Conservation (phyloP, 2,113 vertebrate species). For the Callithrix jacchus region DNA sequence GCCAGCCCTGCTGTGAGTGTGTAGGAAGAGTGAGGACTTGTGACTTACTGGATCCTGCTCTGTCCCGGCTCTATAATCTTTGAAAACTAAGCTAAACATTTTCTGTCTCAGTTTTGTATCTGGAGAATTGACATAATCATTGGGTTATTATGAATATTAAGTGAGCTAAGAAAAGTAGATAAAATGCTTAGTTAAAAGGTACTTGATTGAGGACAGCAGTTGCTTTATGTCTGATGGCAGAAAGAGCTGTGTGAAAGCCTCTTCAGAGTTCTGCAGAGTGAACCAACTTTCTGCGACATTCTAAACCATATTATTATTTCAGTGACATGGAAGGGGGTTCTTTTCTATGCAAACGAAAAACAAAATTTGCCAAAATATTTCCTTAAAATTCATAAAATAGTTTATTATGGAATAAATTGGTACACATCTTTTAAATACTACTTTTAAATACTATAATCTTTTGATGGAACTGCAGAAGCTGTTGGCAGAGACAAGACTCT, state of each 20-base stretch:
- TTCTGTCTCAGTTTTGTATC: neutral
- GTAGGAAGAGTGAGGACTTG: neutral
- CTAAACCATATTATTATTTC: neutral
- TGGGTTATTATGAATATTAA: neutral
- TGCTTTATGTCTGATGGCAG: neutral
- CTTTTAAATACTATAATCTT: neutral
- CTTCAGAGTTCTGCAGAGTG: neutral
- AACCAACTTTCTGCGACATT: neutral
- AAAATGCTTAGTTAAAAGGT: neutral
- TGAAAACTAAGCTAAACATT: neutral
- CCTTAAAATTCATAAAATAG: neutral
- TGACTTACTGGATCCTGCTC: neutral
- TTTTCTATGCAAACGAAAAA: slow-evolving; percentile 32
- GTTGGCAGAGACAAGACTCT: neutral
- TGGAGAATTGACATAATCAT: neutral
- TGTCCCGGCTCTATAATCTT: neutral
- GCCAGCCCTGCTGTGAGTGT: neutral
- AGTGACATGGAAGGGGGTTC: neutral
- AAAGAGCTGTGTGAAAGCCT: neutral
- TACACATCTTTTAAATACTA: neutral
- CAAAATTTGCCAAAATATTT: neutral
- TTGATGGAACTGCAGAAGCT: neutral
- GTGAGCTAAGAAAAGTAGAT: neutral
- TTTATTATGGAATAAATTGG: neutral
- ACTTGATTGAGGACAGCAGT: neutral